These are phyloP conservation scores for Platerodrilus igneus DNA, from an alignment of 2,888 invertebrate genomes.

Conservation along the genomic window DNA sequence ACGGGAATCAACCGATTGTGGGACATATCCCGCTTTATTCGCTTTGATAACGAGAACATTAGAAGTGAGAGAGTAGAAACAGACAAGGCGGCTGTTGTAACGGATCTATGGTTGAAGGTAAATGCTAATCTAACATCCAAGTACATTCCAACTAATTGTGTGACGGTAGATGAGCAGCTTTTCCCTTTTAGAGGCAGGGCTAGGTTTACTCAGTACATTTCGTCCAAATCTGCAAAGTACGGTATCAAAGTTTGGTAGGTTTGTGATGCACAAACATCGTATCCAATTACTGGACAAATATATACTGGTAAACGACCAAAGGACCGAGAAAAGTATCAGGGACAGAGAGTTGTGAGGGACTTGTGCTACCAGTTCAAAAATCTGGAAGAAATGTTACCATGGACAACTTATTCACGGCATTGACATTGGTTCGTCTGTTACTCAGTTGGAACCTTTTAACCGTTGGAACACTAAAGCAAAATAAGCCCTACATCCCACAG, in stretches of 20 bases:
- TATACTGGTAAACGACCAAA: conserved; percentile 4
- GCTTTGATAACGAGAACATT: conserved; percentile 9
- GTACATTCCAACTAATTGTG: conserved; percentile 8
- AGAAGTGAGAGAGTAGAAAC: conserved; percentile 8
- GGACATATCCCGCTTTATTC: conserved; percentile 11
- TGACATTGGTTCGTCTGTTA: conserved; percentile 25
- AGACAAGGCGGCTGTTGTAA: conserved; percentile 7
- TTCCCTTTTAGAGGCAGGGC: conserved; percentile 10
- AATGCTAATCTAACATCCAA: conserved; percentile 8
- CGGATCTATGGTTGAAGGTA: conserved; percentile 8
- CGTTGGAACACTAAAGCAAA: conserved; percentile 17
- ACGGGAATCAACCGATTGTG: conserved; percentile 7
- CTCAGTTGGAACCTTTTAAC: conserved; percentile 24
- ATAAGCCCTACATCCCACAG: conserved; percentile 14
- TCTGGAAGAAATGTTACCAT: conserved; percentile 31
- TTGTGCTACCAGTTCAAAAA: conserved; percentile 29
- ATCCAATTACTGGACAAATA: conserved; percentile 7
- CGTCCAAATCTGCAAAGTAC: conserved; percentile 13
- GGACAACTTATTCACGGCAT: conserved; percentile 31
- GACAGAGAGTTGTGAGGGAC: conserved; percentile 35
- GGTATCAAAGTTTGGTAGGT: conserved; percentile 12
- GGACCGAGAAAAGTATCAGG: conserved; percentile 29
- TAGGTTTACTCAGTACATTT: conserved; percentile 14
- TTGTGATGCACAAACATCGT: conserved; percentile 8
- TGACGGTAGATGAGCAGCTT: conserved; percentile 9